Evolutionary conservation across 2,797 vertebrate genomes (phyloP), one percentile per base, ranked within the genome.

Genomic region (Harpagifer antarcticus): DNA sequence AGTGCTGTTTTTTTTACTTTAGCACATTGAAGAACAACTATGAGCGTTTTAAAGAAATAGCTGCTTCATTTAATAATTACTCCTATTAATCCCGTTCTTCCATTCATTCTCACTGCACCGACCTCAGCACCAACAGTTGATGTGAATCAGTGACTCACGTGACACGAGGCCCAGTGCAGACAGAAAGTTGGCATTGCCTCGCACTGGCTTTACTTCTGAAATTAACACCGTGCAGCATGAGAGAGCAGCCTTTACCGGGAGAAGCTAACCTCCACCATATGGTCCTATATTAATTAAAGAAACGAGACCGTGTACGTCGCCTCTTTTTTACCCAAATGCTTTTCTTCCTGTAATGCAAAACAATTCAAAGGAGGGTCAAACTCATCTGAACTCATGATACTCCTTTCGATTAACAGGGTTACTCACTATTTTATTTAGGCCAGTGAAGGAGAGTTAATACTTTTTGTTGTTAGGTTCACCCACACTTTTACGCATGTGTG

Each of bases 81-180:
- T 65, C 44, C 0, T 52, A 54, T 76, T 65, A 71, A 74, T 81
- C 68, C 63, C 40, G 31, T 62, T 72, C 78, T 72, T 75, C 67
- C 79, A 75, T 84, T 85, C 81, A 76, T 74, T 72, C 44, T 81
- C 78, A 45, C 76, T 79, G n/a, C 59, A 45, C 48, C 72, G 62
- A 40, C 49, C 67, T 68, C 78, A 73, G 11, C 85, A 81, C 69
- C 81, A 72, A 43, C 79, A 74, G 68, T 82, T 53, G 82, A 81
- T 68, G 19, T 23, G 83, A 74, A 60, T 71, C 80, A 68, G 78
- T 78, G 83, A 76, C 57, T 83, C 80, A 72, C 75, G 12, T 91
- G 91, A 90, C 92, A 86, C 0, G 61, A 5, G 86, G 91, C 91
- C 90, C 89, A 82, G 85, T 43, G 81, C 72, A 47, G 88, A 92